These are phyloP conservation scores for Dufourea novaeangliae DNA, from an alignment of 1,140 invertebrate species.

Conservation along the genomic window DNA sequence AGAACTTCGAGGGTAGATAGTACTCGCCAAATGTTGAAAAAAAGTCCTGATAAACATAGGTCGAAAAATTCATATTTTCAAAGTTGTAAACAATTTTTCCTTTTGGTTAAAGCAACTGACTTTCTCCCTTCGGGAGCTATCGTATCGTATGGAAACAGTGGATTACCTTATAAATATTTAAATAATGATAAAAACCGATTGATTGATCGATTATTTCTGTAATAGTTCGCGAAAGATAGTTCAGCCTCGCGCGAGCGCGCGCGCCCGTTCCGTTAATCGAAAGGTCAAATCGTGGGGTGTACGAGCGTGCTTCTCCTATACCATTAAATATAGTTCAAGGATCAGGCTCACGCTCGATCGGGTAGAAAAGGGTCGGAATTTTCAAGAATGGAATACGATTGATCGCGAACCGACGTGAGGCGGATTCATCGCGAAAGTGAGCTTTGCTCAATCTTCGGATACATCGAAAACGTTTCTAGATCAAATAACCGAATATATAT, in stretches of 20 bases:
- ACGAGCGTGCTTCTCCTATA: slow-evolving; percentile 5
- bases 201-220: background rate
- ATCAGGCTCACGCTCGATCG: background rate
- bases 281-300: slow-evolving; percentile 20
- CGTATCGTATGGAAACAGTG: too few species aligned
- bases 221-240: background rate
- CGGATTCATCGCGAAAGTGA: background rate
- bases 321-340: slow-evolving; percentile 43
- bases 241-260: background rate
- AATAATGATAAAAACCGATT: background rate
- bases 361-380: slow-evolving; percentile 1
- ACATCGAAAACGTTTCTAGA: background rate
- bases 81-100: too few species aligned
- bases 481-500: background rate
- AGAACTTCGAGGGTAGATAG: too few species aligned
- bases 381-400: slow-evolving; percentile 30
- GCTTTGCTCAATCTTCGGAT: background rate
- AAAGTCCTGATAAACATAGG: too few species aligned
- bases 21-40: too few species aligned
- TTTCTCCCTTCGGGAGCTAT: too few species aligned
- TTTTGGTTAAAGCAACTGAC: too few species aligned
- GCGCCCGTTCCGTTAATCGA: background rate
- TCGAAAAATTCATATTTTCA: too few species aligned
- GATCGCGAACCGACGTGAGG: background rate
- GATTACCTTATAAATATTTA: too few species aligned